These are phyloP conservation scores for Myrmecophaga tridactyla DNA, from an alignment of 2,113 vertebrate species.

Conservation along the genomic window DNA sequence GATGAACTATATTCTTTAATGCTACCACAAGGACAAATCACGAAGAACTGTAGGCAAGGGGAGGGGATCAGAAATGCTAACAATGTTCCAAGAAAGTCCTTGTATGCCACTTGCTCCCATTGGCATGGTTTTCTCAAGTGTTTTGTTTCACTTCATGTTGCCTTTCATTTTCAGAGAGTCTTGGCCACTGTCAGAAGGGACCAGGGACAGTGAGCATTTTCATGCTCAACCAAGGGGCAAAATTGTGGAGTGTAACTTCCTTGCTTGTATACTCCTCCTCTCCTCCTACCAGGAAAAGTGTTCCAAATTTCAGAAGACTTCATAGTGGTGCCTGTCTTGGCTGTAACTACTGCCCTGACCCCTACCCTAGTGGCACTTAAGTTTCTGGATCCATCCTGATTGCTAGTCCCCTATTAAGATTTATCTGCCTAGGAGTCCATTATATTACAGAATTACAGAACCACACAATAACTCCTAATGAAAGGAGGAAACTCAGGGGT, in stretches of 20 bases:
- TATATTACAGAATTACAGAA: not conserved
- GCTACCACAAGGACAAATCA: not conserved
- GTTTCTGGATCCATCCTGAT: not conserved
- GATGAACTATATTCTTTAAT: not conserved
- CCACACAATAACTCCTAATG: not conserved
- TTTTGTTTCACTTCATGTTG: not conserved
- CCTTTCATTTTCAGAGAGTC: not conserved
- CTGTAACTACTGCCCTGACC: not conserved
- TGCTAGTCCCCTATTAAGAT: not conserved
- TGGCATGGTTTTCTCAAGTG: not conserved
- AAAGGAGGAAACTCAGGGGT: not conserved
- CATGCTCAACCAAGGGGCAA: not conserved
- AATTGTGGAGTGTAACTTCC: not conserved
- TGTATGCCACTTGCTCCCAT: not conserved
- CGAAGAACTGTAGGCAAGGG: not conserved
- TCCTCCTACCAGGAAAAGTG: not conserved
- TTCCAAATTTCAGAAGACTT: not conserved
- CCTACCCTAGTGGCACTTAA: not conserved
- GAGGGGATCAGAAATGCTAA: not conserved
- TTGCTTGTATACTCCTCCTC: not conserved
- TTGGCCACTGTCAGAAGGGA: slow-evolving; percentile 1
- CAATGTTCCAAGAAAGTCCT: not conserved
- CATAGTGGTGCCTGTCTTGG: not conserved
- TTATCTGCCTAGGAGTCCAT: not conserved
- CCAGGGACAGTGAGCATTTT: not conserved